A percentile compares a stretch with the other conserved stretches of the same genome.
Evolutionary conservation across 1,140 invertebrate species (phyloP).

Genomic region (Popillia japonica): DNA sequence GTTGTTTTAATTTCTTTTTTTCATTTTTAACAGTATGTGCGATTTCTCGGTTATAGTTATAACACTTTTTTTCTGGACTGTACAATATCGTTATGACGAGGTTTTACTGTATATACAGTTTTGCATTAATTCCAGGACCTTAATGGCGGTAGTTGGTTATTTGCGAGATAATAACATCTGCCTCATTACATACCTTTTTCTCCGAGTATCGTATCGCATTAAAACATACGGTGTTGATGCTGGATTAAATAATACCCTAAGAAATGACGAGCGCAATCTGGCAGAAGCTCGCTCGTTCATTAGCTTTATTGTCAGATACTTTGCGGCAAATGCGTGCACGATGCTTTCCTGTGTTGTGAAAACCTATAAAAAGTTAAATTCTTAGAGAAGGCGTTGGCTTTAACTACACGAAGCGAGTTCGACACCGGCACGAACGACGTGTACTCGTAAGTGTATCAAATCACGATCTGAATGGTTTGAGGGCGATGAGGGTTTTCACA

Average conservation of each 20-base stretch:
- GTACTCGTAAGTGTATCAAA: background rate
- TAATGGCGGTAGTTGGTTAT: background rate
- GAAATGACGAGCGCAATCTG: background rate
- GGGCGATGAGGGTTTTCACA: background rate
- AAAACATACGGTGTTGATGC: background rate
- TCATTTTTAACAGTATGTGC: no score
- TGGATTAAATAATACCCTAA: background rate
- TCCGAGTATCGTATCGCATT: background rate
- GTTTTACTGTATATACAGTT: no score
- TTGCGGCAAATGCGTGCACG: background rate
- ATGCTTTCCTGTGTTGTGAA: background rate
- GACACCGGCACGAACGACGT: background rate
- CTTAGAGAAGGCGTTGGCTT: background rate
- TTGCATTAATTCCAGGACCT: background rate
- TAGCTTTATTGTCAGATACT: background rate
- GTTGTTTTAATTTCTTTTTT: no score
- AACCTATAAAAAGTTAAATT: background rate
- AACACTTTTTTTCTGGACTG: no score
- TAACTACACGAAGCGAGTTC: background rate
- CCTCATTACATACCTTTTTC: background rate
- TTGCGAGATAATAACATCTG: background rate
- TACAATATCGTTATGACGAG: no score
- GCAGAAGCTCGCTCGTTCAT: background rate
- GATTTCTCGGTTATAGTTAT: no score
- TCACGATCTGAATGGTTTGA: background rate